Conservation (phyloP, 2,797 vertebrate species). For the Saxicola maurus region DNA sequence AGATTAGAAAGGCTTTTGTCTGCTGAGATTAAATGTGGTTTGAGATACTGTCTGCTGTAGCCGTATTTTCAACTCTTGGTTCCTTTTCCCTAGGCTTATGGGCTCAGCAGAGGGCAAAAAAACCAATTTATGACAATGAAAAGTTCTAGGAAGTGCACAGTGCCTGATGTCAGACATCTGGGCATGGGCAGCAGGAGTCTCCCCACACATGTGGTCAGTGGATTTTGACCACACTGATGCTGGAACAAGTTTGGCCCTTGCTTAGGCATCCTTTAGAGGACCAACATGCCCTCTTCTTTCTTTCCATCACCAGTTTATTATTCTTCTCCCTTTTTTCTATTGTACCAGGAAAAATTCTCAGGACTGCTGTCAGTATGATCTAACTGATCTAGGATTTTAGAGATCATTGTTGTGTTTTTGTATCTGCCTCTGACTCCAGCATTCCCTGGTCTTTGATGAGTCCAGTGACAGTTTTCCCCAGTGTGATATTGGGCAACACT, state of each 20-base stretch:
- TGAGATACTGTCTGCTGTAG: background rate
- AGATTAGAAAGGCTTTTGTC: background rate
- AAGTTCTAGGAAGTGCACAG: background rate
- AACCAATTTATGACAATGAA: background rate
- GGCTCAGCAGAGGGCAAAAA: background rate
- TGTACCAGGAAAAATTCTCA: background rate
- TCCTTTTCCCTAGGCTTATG: fast-evolving
- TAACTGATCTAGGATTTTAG: background rate
- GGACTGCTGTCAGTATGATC: background rate
- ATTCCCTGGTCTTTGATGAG: background rate
- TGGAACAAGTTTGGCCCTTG: background rate
- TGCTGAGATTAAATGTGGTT: background rate
- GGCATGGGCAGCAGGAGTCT: background rate
- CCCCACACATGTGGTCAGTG: fast-evolving
- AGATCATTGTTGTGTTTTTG: background rate
- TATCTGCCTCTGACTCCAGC: background rate
- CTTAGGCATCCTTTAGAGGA: background rate
- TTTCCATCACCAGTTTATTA: background rate
- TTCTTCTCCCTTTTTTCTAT: background rate
- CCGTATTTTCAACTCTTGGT: background rate
- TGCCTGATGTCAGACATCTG: background rate
- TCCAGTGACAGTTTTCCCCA: background rate
- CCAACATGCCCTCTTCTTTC: fast-evolving
- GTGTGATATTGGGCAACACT: background rate
- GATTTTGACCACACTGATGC: background rate